phyloP scores from a whole-genome alignment of 2,888 invertebrate species.

The Dromius quadrimaculatus region DNA sequence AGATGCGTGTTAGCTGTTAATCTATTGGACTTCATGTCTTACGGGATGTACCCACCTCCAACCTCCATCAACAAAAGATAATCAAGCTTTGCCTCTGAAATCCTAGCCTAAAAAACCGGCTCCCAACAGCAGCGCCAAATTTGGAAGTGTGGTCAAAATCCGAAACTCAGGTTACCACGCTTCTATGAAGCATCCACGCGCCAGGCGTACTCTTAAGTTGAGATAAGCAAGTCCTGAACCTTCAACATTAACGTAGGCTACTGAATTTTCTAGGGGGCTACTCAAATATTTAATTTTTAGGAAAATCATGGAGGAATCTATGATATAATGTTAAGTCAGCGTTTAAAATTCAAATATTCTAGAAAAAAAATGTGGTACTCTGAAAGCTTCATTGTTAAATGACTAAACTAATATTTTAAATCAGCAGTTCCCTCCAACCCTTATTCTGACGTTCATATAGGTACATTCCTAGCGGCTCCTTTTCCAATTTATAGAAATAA shows the following conservation, averaged over 20 bases:
- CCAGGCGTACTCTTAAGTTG: not conserved
- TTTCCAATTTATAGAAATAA: slow-evolving; percentile 45
- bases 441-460: too few species aligned
- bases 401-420: too few species aligned
- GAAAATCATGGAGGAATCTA: too few species aligned
- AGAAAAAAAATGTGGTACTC: too few species aligned
- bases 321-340: too few species aligned
- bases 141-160: slow-evolving; percentile 41
- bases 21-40: not conserved
- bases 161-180: slow-evolving; percentile 22
- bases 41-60: slow-evolving; percentile 20
- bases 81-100: slow-evolving; percentile 36
- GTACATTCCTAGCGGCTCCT: too few species aligned
- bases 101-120: slow-evolving; percentile 41
- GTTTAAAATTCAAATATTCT: too few species aligned
- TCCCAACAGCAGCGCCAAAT: slow-evolving; percentile 47
- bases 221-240: not conserved
- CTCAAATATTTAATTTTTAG: too few species aligned
- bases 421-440: too few species aligned
- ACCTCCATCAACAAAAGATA: slow-evolving; percentile 7
- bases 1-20: too few species aligned
- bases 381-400: too few species aligned
- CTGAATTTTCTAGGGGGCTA: too few species aligned
- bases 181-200: slow-evolving; percentile 40
- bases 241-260: not conserved